Evolutionary conservation across 1,140 invertebrate species (phyloP), one percentile per base, ranked within the genome.

Genomic region (Phortica variegata): DNA sequence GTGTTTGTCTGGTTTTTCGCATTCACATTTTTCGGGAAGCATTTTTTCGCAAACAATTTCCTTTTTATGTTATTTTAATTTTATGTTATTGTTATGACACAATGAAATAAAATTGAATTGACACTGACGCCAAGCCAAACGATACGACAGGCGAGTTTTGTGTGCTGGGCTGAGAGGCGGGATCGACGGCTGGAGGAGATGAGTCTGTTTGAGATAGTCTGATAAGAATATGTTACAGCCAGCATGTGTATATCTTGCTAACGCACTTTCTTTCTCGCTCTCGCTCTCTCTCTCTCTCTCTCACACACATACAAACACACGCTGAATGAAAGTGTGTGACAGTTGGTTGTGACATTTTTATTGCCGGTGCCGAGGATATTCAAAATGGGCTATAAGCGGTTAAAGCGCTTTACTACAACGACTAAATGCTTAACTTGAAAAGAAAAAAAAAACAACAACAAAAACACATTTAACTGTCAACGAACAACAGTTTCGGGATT

Each of bases 21-120:
- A n/a, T n/a, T 10, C 23, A 26, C 23, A 26, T 26, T 26, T 31
- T 59, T 33, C 52, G 43, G 32, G 9, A 34, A 55, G 57, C 65
- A 68, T 65, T 60, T 60, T 73, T 49, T 43, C 36, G 44, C 44
- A 48, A 53, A 50, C 52, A 73, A 73, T 71, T 73, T 73, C 70
- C 70, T 59, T 73, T 73, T 73, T 70, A 73, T 73, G 70, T 73
- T 73, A 73, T 73, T 73, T 73, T 73, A 73, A 73, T 73, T 73
- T 73, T 73, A 73, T 73, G 70, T 73, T 73, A 73, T 73, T 73
- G 70, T 73, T 73, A 73, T 71, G 70, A 73, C 62, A 73, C 70
- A 73, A 73, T 73, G 65, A 73, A 73, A 73, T 73, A 70, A 73
- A 73, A 71, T 73, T 73, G 65, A 73, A 73, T 71, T 73, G 70